Base-by-base conservation (phyloP, 1,140 invertebrate genomes). In the Lithobius niger region DNA sequence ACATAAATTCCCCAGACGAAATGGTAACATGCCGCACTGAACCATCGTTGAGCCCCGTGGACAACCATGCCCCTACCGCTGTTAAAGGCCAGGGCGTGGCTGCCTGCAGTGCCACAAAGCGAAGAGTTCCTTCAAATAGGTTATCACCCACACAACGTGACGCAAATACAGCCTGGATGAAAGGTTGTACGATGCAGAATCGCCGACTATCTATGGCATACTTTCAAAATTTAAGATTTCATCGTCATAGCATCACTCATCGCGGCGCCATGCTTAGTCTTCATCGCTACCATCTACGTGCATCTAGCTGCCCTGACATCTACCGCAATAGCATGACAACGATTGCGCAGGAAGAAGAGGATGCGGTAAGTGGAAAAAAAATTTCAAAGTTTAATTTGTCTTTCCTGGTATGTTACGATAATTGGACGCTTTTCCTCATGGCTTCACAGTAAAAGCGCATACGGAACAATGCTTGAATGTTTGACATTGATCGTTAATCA, bases 321-420 rank as follows among this genome's bases (percentile, higher is more conserved):
- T 90, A 88, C 66, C 78, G 83, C 60, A 90, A 90, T 66, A 90
- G 87, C 0, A 90, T 90, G 81, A 84, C 84, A 10, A 88, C 86
- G 0, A 78, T 90, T 21, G 79, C 82, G 26, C 81, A 84, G 65
- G 79, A 84, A 63, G 79, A 82, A 65, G 79, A 84, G 69, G 82
- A 82, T 74, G 78, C 79, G 63, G 62, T 31, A 55, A 40, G 43
- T 6, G n/a, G n/a, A n/a, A n/a, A n/a, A n/a, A n/a, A n/a, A n/a
- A n/a, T n/a, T n/a, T n/a, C n/a, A n/a, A n/a, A n/a, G n/a, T n/a
- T n/a, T n/a, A n/a, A n/a, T n/a, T n/a, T n/a, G n/a, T n/a, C n/a
- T n/a, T n/a, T n/a, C n/a, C n/a, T n/a, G n/a, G n/a, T n/a, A n/a
- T n/a, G n/a, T n/a, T n/a, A n/a, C n/a, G n/a, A n/a, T n/a, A n/a